Percentiles rank a stretch among this genome's conserved stretches.
Conservation (phyloP, 2,888 invertebrate species). For the Synergus japonicus region DNA sequence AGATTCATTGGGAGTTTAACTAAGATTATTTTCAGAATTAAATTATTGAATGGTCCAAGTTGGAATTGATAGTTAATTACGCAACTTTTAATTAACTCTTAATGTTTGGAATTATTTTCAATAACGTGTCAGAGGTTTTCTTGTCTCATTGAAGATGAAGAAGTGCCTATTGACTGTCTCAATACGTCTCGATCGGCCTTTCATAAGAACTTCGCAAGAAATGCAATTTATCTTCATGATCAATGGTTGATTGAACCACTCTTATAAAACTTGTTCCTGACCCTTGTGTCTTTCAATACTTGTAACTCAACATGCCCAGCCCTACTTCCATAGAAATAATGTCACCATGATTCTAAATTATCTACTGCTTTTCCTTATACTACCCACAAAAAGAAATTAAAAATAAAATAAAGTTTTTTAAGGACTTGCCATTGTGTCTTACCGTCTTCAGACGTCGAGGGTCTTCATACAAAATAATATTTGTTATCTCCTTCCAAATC, state of each 20-base stretch:
- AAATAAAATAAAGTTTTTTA: not conserved
- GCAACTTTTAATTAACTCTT: constrained; percentile 8
- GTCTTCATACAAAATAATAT: too few species aligned
- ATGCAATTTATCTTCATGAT: constrained; percentile 40
- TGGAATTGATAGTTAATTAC: not conserved
- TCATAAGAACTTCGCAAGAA: constrained; percentile 27
- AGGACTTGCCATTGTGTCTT: too few species aligned
- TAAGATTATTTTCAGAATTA: too few species aligned
- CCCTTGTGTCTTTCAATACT: constrained; percentile 23
- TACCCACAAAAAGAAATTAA: not conserved
- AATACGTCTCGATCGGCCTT: constrained; percentile 11
- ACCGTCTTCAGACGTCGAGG: too few species aligned
- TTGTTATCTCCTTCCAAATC: too few species aligned
- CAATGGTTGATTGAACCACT: constrained; percentile 35
- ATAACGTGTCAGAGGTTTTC: constrained; percentile 5
- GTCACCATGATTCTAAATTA: constrained; percentile 20
- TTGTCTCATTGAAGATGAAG: constrained; percentile 36
- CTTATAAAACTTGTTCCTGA: constrained; percentile 30
- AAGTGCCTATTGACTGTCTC: constrained; percentile 2
- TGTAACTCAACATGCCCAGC: constrained; percentile 13
- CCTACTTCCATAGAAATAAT: constrained; percentile 29
- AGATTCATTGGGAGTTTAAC: not conserved
- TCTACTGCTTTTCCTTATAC: constrained; percentile 6
- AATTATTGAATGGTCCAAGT: not conserved
- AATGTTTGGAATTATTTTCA: constrained; percentile 19